Conservation (phyloP, 2,797 vertebrate genomes). For the Atherinosoma microstoma region DNA sequence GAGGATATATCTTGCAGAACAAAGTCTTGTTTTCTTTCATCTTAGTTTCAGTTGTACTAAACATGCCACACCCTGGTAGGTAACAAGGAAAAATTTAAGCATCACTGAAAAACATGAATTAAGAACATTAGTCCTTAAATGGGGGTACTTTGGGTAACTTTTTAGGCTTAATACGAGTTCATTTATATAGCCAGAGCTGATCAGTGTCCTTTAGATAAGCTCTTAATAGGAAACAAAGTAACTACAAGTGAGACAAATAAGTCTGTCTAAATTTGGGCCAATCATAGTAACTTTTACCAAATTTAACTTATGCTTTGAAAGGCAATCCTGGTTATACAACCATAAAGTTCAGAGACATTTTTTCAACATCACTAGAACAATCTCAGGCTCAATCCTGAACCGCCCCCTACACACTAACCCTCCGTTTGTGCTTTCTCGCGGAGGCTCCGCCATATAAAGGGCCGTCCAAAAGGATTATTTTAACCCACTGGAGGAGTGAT, state of each 20-base stretch:
- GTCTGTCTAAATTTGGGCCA: too few species aligned
- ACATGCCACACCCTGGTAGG: slow-evolving; percentile 4
- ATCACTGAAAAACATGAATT: not conserved
- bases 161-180: not conserved
- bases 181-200: not conserved
- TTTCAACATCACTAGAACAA: too few species aligned
- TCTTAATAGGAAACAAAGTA: not conserved
- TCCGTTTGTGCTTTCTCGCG: too few species aligned
- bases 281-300: not conserved
- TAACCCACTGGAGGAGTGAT: too few species aligned
- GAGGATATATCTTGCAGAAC: slow-evolving; percentile 5
- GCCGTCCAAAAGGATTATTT: too few species aligned
- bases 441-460: too few species aligned
- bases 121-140: not conserved
- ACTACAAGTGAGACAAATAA: not conserved
- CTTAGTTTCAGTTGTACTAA: not conserved
- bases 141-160: not conserved
- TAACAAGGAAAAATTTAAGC: not conserved
- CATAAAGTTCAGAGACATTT: too few species aligned
- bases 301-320: not conserved
- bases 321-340: not conserved
- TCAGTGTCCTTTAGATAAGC: not conserved
- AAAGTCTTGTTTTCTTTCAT: slow-evolving; percentile 19
- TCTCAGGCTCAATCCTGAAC: too few species aligned
- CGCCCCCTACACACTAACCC: too few species aligned